These are phyloP conservation scores for Epirrhoe alternata DNA, from an alignment of 2,888 invertebrate genomes.

Conservation along the genomic window DNA sequence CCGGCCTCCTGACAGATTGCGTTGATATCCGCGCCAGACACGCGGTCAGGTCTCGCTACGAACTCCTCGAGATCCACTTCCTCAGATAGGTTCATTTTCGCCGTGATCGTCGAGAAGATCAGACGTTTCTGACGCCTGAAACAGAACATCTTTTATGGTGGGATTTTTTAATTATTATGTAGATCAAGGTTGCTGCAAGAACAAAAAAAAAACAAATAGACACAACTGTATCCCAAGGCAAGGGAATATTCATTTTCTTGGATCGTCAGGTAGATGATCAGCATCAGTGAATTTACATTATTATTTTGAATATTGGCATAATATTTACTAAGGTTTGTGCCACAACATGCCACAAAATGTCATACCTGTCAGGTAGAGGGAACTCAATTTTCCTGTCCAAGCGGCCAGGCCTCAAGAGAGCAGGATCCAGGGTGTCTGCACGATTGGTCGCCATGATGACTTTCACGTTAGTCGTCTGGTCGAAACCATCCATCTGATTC, in stretches of 20 bases:
- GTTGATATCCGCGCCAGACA: slow-evolving; percentile 99
- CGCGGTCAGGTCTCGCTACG: slow-evolving; percentile 98
- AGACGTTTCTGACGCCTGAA: slow-evolving; percentile 94
- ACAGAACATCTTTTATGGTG: background rate
- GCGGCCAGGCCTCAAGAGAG: slow-evolving; percentile 96
- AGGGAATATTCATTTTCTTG: too few species aligned
- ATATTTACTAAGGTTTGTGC: too few species aligned
- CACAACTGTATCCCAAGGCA: too few species aligned
- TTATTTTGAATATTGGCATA: too few species aligned
- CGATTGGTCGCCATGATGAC: slow-evolving; percentile 98
- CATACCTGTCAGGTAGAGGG: slow-evolving; percentile 94
- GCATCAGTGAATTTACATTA: too few species aligned
- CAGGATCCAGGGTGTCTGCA: slow-evolving; percentile 99
- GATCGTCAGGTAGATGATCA: too few species aligned
- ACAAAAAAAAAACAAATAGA: too few species aligned
- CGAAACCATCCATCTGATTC: slow-evolving; percentile 99
- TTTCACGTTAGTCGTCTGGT: slow-evolving; percentile 99
- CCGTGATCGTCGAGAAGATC: slow-evolving; percentile 98
- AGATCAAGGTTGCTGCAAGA: too few species aligned
- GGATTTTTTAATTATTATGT: too few species aligned
- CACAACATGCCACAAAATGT: background rate
- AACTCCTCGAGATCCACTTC: slow-evolving; percentile 99
- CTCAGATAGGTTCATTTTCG: slow-evolving; percentile 98
- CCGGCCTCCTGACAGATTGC: slow-evolving; percentile 99
- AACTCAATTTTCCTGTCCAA: slow-evolving; percentile 99